Percentiles rank a stretch among this genome's conserved stretches.
Evolutionary conservation across 35 echinoderm and acorn worm species (phyloP).

Genomic region (Amphiura filiformis): DNA sequence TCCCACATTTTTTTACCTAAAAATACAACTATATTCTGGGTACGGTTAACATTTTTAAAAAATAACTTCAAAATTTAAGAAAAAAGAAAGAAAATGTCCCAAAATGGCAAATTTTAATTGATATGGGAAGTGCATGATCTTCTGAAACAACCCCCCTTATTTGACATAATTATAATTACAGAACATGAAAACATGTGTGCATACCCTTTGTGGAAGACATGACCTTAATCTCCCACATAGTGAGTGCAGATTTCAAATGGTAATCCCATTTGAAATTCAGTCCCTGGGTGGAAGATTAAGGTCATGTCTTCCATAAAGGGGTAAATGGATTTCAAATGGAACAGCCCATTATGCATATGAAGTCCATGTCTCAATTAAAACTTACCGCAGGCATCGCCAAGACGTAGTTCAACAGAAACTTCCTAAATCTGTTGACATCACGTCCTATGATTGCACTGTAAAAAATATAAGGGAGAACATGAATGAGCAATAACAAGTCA

Average conservation of each 20-base stretch:
- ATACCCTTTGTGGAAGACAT: too few relatives aligned
- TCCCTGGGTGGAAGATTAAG: too few relatives aligned
- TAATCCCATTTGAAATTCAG: too few relatives aligned
- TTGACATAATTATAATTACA: background rate
- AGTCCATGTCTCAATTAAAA: background rate
- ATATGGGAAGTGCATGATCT: too few relatives aligned
- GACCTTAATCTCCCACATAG: too few relatives aligned
- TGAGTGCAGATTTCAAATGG: too few relatives aligned
- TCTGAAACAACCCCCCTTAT: too few relatives aligned
- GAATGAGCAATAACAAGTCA: background rate
- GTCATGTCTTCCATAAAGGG: too few relatives aligned
- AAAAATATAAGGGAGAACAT: constrained; percentile 10
- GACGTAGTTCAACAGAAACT: constrained; percentile 69
- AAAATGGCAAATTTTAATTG: background rate
- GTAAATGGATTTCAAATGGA: too few relatives aligned
- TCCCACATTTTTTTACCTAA: too few relatives aligned
- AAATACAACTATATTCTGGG: too few relatives aligned
- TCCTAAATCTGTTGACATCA: constrained; percentile 70
- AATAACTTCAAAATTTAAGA: background rate
- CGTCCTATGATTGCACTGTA: constrained; percentile 84
- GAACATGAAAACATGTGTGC: background rate
- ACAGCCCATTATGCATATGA: background rate
- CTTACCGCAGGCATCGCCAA: constrained; percentile 91
- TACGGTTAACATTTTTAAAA: too few relatives aligned
- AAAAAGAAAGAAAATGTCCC: background rate